Conservation (phyloP, 2,113 vertebrate genomes). For the Brachypodius melanocephalos region DNA sequence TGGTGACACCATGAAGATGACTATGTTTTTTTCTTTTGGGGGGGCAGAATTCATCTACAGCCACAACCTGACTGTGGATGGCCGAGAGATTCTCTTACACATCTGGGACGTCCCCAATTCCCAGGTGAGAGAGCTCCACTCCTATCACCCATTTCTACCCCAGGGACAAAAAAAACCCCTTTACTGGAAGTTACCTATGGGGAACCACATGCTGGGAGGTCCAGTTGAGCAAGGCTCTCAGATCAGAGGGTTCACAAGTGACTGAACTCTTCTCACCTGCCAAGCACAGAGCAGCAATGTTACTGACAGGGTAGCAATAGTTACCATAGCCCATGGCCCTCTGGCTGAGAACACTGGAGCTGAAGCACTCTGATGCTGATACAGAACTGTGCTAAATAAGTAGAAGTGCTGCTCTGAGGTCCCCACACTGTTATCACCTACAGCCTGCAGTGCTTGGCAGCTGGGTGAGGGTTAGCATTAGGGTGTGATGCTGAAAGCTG, state of each 20-base stretch:
- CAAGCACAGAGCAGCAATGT: background rate
- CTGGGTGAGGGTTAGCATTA: background rate
- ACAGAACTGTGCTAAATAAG: background rate
- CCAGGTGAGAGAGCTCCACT: slow-evolving; percentile 68
- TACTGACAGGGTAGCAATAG: background rate
- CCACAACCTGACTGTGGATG: slow-evolving; percentile 76
- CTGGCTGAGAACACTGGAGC: background rate
- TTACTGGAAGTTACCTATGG: background rate
- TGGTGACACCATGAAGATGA: background rate
- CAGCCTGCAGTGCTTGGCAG: background rate
- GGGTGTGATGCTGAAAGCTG: background rate
- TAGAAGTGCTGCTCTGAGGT: background rate
- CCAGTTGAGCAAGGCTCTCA: background rate
- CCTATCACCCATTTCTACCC: background rate
- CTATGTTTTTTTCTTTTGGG: background rate
- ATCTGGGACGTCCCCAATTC: slow-evolving; percentile 83
- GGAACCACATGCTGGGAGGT: background rate
- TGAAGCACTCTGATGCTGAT: background rate
- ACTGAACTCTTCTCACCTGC: background rate
- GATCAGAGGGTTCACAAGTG: background rate
- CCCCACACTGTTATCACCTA: background rate
- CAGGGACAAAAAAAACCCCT: background rate
- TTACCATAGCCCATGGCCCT: background rate
- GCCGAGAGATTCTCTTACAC: slow-evolving; percentile 79
- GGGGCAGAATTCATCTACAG: slow-evolving; percentile 83